These are phyloP conservation scores for Drosophila lacicola DNA, from an alignment of 2,888 invertebrate species.

Conservation along the genomic window DNA sequence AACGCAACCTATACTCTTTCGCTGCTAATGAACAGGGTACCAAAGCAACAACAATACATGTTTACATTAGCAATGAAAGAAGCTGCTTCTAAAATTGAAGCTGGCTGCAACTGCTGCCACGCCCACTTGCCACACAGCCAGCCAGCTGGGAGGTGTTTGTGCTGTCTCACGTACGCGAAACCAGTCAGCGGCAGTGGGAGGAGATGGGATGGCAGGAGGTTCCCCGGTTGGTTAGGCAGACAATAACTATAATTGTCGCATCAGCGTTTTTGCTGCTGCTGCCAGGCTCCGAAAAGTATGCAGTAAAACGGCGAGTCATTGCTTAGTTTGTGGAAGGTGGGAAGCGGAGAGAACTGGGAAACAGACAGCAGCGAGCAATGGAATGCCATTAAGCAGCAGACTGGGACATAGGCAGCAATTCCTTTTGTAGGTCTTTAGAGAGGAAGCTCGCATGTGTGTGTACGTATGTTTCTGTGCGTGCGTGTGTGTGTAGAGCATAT, in stretches of 20 bases:
- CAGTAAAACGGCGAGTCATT: conserved; percentile 67
- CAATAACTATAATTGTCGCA: conserved; percentile 80
- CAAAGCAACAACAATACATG: conserved; percentile 43
- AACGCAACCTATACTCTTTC: neutral
- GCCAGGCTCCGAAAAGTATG: conserved; percentile 49
- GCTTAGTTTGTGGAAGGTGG: neutral
- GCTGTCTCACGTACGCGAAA: conserved; percentile 56
- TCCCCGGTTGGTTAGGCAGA: conserved; percentile 63
- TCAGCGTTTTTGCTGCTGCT: conserved; percentile 67
- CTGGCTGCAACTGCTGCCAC: conserved; percentile 41
- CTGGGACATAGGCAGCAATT: conserved; percentile 54
- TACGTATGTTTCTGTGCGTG: conserved; percentile 2
- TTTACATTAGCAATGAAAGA: conserved; percentile 73
- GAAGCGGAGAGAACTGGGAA: neutral
- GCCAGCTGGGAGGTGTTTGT: conserved; percentile 36
- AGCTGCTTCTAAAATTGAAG: conserved; percentile 57
- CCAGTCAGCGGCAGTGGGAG: conserved; percentile 1
- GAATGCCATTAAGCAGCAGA: conserved; percentile 56
- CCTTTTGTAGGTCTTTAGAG: conserved; percentile 24
- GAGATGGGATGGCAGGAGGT: conserved; percentile 19
- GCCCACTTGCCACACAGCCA: conserved; percentile 10
- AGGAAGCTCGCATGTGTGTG: neutral
- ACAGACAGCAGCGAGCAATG: conserved; percentile 21
- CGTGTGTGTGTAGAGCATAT: conserved; percentile 32
- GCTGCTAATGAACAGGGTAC: conserved; percentile 3